A percentile compares a stretch with the other conserved stretches of the same genome.
Evolutionary conservation across 2,888 invertebrate genomes (phyloP).

Genomic region (Cryptus armator): DNA sequence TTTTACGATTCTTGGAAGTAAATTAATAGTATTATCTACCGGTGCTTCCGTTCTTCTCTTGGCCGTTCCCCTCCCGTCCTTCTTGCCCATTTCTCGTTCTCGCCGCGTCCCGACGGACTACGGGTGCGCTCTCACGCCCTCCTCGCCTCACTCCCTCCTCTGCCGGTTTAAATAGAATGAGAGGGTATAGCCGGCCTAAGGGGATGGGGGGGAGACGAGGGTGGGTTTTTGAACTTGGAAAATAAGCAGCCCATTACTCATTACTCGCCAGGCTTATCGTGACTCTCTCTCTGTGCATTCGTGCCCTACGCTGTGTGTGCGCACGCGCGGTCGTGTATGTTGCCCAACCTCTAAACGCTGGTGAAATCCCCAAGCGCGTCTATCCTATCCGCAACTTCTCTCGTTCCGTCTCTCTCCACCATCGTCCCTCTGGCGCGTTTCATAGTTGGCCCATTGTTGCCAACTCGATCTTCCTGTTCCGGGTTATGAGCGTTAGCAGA

Average conservation of each 20-base stretch:
- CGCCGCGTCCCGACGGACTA: slow-evolving; percentile 40
- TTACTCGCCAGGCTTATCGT: slow-evolving; percentile 69
- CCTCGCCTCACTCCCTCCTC: not conserved
- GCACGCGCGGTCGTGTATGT: no score
- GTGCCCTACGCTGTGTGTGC: slow-evolving; percentile 7
- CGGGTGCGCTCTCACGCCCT: slow-evolving; percentile 44
- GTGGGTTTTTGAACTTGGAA: slow-evolving; percentile 75
- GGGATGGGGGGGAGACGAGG: not conserved
- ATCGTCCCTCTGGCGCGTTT: slow-evolving; percentile 21
- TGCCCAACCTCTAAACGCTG: slow-evolving; percentile 35
- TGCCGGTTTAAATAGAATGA: slow-evolving; percentile 43
- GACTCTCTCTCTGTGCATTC: slow-evolving; percentile 46
- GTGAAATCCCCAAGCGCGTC: slow-evolving; percentile 28
- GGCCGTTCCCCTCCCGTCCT: not conserved
- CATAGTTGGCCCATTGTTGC: slow-evolving; percentile 50
- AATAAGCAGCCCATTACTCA: slow-evolving; percentile 82
- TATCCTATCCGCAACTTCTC: slow-evolving; percentile 9
- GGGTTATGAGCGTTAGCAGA: slow-evolving; percentile 41
- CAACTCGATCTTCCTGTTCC: slow-evolving; percentile 55
- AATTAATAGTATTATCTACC: slow-evolving; percentile 83
- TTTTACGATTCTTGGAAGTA: slow-evolving; percentile 84
- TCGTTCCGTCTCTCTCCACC: not conserved
- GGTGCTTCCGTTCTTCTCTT: slow-evolving; percentile 63
- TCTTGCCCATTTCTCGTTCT: slow-evolving; percentile 51
- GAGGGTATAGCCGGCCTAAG: not conserved